Evolutionary conservation across 2,113 vertebrate species (phyloP).

Genomic region (Microtus pennsylvanicus): DNA sequence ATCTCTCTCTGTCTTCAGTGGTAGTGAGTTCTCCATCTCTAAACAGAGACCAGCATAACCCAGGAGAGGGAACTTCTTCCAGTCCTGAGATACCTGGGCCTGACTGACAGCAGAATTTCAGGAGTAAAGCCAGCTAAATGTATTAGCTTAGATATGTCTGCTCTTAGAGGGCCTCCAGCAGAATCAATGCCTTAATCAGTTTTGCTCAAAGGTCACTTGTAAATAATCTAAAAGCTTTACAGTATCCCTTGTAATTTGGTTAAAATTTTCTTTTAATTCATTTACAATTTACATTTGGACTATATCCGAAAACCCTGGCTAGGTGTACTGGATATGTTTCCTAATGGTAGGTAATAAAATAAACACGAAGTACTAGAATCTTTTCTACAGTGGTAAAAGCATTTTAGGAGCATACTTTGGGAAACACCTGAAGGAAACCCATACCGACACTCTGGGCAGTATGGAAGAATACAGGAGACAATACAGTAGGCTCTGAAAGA

Average conservation of each 20-base stretch:
- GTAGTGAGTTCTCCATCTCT: neutral
- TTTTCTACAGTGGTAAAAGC: neutral
- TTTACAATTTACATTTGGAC: constrained; percentile 16
- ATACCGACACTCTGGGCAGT: neutral
- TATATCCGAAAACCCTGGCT: neutral
- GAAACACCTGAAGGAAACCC: neutral
- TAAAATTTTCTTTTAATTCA: neutral
- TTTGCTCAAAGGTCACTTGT: constrained; percentile 30
- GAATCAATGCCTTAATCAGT: neutral
- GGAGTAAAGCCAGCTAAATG: constrained; percentile 21
- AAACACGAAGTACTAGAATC: neutral
- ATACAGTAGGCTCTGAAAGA: neutral
- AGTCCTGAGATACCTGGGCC: neutral
- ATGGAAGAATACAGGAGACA: neutral
- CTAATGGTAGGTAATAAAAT: neutral
- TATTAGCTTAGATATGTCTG: constrained; percentile 23
- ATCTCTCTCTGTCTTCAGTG: neutral
- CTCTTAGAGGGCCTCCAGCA: neutral
- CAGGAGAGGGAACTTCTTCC: neutral
- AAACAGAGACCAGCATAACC: neutral
- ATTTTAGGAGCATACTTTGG: neutral
- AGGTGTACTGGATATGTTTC: neutral
- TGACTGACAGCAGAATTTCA: constrained; percentile 63
- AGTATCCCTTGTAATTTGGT: neutral
- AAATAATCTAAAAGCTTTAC: neutral